Percentiles rank a stretch among this genome's conserved stretches.
Conservation (phyloP, 1,140 invertebrate species). For the Cydia amplana region DNA sequence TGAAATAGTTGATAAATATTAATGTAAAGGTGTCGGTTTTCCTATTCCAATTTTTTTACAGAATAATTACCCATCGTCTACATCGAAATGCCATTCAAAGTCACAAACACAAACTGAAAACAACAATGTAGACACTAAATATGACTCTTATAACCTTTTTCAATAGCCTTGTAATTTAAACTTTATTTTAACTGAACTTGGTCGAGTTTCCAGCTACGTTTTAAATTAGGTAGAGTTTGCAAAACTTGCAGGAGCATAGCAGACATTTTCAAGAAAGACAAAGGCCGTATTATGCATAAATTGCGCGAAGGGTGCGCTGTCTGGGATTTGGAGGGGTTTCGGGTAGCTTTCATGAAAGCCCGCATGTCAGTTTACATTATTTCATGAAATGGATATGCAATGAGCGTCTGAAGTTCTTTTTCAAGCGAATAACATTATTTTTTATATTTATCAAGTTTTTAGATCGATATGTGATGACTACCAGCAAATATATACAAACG, state of each 20-base stretch:
- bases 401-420: not conserved
- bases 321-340: not conserved
- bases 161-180: not conserved
- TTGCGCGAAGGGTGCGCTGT: not conserved
- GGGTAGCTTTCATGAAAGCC: not conserved
- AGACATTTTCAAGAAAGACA: slow-evolving; percentile 5
- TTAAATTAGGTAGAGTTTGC: not conserved
- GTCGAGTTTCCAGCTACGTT: not conserved
- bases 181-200: not conserved
- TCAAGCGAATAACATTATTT: not conserved
- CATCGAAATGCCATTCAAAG: too few species aligned
- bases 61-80: too few species aligned
- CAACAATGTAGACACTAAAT: too few species aligned
- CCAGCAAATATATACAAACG: too few species aligned
- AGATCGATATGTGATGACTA: too few species aligned
- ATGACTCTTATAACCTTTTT: not conserved
- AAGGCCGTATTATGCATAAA: slow-evolving; percentile 3
- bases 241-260: not conserved
- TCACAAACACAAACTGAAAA: too few species aligned
- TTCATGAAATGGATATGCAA: not conserved
- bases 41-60: too few species aligned
- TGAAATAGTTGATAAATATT: too few species aligned
- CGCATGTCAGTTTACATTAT: slow-evolving; percentile 1
- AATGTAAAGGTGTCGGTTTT: too few species aligned
- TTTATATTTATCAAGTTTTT: too few species aligned